Conservation (phyloP, 2,888 invertebrate genomes). For the Diarsia dahlii region DNA sequence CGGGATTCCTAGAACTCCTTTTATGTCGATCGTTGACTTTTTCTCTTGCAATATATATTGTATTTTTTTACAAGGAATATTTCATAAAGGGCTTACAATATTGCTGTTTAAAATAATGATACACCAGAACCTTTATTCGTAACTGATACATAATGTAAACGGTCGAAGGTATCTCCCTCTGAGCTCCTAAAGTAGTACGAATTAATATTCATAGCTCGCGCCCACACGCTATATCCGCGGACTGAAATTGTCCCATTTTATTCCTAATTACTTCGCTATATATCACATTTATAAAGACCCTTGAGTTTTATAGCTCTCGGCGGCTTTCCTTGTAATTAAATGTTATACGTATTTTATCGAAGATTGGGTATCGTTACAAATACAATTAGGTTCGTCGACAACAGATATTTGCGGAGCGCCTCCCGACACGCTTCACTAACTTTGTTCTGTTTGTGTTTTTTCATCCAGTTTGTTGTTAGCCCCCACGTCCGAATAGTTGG, state of each 20-base stretch:
- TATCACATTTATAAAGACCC: slow-evolving; percentile 55
- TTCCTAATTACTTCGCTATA: slow-evolving; percentile 61
- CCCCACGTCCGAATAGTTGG: slow-evolving; percentile 34
- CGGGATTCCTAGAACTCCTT: neutral
- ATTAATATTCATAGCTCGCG: slow-evolving; percentile 62
- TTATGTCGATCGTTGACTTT: neutral
- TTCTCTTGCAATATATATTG: too few relatives aligned
- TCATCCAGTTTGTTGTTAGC: slow-evolving; percentile 43
- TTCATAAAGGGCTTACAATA: neutral
- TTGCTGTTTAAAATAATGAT: slow-evolving; percentile 19
- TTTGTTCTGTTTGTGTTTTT: slow-evolving; percentile 52
- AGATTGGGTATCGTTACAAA: slow-evolving; percentile 42
- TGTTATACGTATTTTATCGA: slow-evolving; percentile 57
- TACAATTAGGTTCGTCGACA: slow-evolving; percentile 34
- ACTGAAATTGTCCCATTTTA: slow-evolving; percentile 59
- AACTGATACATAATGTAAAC: slow-evolving; percentile 33
- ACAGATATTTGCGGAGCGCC: slow-evolving; percentile 42
- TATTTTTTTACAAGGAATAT: neutral
- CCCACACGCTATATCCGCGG: slow-evolving; percentile 45
- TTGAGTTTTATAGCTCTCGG: slow-evolving; percentile 55
- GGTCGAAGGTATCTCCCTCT: slow-evolving; percentile 26
- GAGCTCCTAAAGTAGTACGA: slow-evolving; percentile 26
- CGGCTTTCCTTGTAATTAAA: slow-evolving; percentile 56
- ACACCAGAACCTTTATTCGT: neutral
- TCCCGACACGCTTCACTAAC: slow-evolving; percentile 29